Base-by-base conservation (phyloP, 1,140 invertebrate genomes). In the Drosophila tani region DNA sequence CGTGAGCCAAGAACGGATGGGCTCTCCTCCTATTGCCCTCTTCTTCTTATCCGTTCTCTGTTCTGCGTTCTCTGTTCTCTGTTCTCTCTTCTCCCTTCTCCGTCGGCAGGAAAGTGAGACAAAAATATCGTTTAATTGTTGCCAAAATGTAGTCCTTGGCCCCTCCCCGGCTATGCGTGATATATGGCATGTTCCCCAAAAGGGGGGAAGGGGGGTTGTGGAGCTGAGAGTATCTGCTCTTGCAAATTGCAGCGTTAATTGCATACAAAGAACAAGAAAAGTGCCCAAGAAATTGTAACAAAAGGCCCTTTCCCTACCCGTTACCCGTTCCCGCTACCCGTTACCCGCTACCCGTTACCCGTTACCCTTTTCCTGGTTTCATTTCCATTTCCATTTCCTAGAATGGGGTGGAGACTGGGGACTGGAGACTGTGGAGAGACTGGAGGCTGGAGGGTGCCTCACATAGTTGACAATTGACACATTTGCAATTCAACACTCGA, bases 401-500 rank as follows among this genome's bases (percentile, higher is more conserved):
- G 35, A 17, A 5, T 27, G 15, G 24, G n/a, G n/a, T 3, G 38
- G 19, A 9, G 15, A 27, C 45, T 49, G 73, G 38, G 58, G 49
- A 14, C n/a, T n/a, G 29, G 6, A 9, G 51, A 12, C 53, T 51
- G 75, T 45, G 64, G 53, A 7, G 6, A 15, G 51, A 12, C 53
- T 51, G 75, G 49, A 60, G 53, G 8, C 53, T 24, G 60, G 63
- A 65, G 55, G 67, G 75, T 59, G 67, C 81, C 82, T 79, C 79
- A 71, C 77, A 88, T 82, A 90, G 85, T 90, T 90, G 85, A 90
- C 85, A 90, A 90, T 88, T 88, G 85, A 88, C 85, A 90, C 85
- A 88, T 88, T 88, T 88, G 85, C 85, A 88, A 88, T 88, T 90
- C 85, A 90, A 90, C 85, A 85, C 81, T 88, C 75, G 81, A 90